Evolutionary conservation across 2,113 vertebrate genomes (phyloP), one percentile per base, ranked within the genome.

Genomic region (Pseudorhombus dupliciocellatus): DNA sequence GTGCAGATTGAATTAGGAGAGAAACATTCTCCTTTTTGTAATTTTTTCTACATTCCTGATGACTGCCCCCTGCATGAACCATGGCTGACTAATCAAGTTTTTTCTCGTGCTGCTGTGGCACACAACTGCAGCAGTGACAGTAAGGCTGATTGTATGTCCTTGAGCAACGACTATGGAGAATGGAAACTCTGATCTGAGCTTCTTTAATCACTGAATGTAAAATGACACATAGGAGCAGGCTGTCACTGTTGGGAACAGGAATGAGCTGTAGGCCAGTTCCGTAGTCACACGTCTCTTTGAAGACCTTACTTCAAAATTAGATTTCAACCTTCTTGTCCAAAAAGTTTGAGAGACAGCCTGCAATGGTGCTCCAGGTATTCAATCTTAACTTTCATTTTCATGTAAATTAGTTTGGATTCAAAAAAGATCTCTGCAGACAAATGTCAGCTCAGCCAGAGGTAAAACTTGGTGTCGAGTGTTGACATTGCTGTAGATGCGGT

Each of bases 201-300:
- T 40, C 59, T 61, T 83, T 51, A 48, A 57, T 66, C 25, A 34
- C 34, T 15, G 30, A 57, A 40, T 12, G 24, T 75, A 73, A 77
- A 82, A 52, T 80, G 76, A 80, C 76, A 73, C 65, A 75, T 84
- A 48, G 74, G 34, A 64, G 54, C 66, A 66, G 69, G 70, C 57
- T 20, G 54, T 69, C 83, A 63, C 40, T 79, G 55, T 67, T 18
- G 18, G 77, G 60, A 82, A 85, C 25, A 60, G 5, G 51, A 37
- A 63, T 20, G 21, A 69, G 48, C 63, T 69, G 28, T 4, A 44
- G 26, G 44, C 66, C 42, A 53, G 31, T 16, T 51, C 30, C 59
- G 40, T 22, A 20, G 42, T 60, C 34, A 44, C n/a, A 71, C 21
- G 73, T 66, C 1, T 30, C 68, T 66, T 62, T 73, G 44, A 53